Evolutionary conservation across 2,888 invertebrate species (phyloP).

Genomic region (Physocephala rufipes): DNA sequence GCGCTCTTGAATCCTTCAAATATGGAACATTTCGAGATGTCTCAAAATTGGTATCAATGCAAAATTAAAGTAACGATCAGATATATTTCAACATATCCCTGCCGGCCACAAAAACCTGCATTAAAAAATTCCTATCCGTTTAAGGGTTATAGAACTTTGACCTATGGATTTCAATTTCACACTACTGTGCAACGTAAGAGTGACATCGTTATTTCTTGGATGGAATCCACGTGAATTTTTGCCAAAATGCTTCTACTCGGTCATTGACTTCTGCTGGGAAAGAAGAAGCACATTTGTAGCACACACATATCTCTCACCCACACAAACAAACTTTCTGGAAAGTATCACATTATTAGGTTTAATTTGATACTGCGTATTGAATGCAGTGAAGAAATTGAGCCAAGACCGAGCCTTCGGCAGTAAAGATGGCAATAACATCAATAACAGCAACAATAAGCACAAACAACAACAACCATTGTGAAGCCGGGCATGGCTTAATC

Average conservation of each 20-base stretch:
- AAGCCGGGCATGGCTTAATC: too few relatives aligned
- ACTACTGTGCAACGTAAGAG: background rate
- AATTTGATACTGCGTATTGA: conserved; percentile 26
- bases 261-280: conserved; percentile 13
- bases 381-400: conserved; percentile 20
- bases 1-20: too few relatives aligned
- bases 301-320: background rate
- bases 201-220: conserved; percentile 50
- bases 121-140: too few relatives aligned
- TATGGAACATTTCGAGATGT: too few relatives aligned
- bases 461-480: background rate
- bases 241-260: conserved; percentile 52
- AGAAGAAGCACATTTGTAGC: background rate
- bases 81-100: too few relatives aligned
- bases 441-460: too few relatives aligned
- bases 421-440: background rate
- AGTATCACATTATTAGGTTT: conserved; percentile 32
- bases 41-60: too few relatives aligned
- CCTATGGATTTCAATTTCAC: too few relatives aligned
- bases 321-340: background rate
- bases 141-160: too few relatives aligned
- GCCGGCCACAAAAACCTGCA: too few relatives aligned
- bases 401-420: conserved; percentile 14
- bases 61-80: too few relatives aligned
- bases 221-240: conserved; percentile 60